Evolutionary conservation across 2,888 invertebrate genomes (phyloP), one percentile per base, ranked within the genome.

Genomic region (Drosophila neonasuta): DNA sequence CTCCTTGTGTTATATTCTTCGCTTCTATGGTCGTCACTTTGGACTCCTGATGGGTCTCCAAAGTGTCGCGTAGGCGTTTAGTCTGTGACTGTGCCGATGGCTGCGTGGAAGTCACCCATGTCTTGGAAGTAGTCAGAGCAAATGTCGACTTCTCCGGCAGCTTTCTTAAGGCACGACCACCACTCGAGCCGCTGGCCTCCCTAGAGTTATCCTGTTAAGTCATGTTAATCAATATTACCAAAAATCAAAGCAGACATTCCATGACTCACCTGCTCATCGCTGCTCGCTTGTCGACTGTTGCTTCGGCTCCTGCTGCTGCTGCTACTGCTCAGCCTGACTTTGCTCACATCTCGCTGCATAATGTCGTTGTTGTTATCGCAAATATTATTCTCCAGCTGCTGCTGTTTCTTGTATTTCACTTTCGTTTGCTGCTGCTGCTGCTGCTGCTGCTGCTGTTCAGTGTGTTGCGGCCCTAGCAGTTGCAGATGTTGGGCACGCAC

Each of bases 401-500:
- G 36, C 34, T 60, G 39, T 10, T 66, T n/a, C n/a, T 36, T 36
- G n/a, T 36, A n/a, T 32, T 4, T 9, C 36, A n/a, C 36, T 36
- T 36, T 36, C 36, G 36, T 36, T 36, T 45, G 49, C 17, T 58
- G 34, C 34, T 36, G n/a, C n/a, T 15, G 15, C 34, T 36, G n/a
- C n/a, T 15, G 15, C 15, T 34, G 49, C 17, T 60, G 36, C 36
- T 36, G n/a, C 41, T 59, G 41, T 6, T 36, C 36, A 36, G 5
- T 36, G 36, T 11, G 11, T 4, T 5, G 32, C 32, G 4, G 32
- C 32, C 32, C 93, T 11, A 94, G 89, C 70, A 98, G 93, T 91
- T 98, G 98, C 0, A 74, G 20, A 20, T 74, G 75, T 52, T 95
- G 93, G 83, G 95, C 96, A 51, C 98, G 94, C 10, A 99, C 97